Evolutionary conservation across 2,797 vertebrate species (phyloP).

Genomic region (Macropodus opercularis): DNA sequence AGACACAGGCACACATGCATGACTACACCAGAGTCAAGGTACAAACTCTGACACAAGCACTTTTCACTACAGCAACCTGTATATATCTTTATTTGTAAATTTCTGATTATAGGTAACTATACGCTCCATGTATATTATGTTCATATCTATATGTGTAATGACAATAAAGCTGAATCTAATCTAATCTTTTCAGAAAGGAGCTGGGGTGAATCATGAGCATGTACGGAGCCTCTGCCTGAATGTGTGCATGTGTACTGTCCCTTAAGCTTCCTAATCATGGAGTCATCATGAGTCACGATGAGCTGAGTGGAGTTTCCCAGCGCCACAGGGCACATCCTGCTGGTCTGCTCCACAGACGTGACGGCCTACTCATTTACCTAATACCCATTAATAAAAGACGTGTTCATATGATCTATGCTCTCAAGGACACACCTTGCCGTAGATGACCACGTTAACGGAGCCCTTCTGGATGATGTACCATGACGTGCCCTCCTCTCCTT

Average conservation of each 20-base stretch:
- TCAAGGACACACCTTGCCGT: constrained; percentile 82
- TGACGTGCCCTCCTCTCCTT: constrained; percentile 98
- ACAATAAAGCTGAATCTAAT: no score
- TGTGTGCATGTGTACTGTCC: constrained; percentile 35
- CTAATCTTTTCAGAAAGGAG: no score
- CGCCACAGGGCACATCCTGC: constrained; percentile 18
- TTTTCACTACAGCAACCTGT: no score
- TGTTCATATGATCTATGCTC: constrained; percentile 9
- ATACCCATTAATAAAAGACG: no score
- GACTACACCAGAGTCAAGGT: not conserved
- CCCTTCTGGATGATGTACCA: constrained; percentile 99
- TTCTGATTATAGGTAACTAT: no score
- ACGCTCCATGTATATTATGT: no score
- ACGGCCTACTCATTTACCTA: constrained; percentile 17
- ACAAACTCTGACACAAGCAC: constrained; percentile 27
- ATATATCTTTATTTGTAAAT: no score
- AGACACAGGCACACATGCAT: constrained; percentile 4
- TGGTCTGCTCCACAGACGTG: constrained; percentile 18
- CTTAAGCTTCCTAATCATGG: constrained; percentile 58
- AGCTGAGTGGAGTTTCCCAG: constrained; percentile 48
- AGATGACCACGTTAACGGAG: constrained; percentile 98
- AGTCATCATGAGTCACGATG: constrained; percentile 67
- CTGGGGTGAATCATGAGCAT: constrained; percentile 28
- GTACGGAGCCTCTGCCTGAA: constrained; percentile 29
- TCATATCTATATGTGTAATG: no score